Conservation (phyloP, 2,113 vertebrate genomes). For the Vulpes ferrilata region DNA sequence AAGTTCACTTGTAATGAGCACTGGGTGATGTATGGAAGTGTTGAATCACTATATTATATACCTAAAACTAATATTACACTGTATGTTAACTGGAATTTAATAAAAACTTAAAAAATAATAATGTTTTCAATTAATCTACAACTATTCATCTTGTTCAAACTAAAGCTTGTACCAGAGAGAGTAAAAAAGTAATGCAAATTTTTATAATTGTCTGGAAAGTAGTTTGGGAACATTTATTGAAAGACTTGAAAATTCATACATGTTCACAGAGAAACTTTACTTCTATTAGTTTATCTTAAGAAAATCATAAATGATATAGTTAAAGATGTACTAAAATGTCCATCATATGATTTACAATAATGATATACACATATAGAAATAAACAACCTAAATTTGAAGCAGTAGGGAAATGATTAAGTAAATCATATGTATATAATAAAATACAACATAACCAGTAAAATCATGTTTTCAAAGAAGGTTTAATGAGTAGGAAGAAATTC, state of each 20-base stretch:
- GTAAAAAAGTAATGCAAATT: neutral
- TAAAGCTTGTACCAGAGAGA: neutral
- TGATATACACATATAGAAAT: neutral
- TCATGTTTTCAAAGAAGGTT: constrained; percentile 24
- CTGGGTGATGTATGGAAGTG: neutral
- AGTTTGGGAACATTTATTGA: constrained; percentile 14
- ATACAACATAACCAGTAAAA: constrained; percentile 9
- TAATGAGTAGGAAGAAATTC: constrained; percentile 17
- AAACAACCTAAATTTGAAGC: neutral
- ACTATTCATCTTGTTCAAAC: neutral
- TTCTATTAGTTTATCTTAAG: constrained; percentile 57
- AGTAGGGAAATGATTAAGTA: constrained; percentile 34
- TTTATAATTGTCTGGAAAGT: neutral
- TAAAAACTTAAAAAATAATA: neutral
- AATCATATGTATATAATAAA: constrained; percentile 25
- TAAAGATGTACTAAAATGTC: constrained; percentile 10
- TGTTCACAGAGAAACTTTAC: constrained; percentile 5
- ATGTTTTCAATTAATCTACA: constrained; percentile 26
- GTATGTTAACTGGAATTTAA: neutral
- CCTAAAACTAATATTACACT: neutral
- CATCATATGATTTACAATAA: constrained; percentile 30
- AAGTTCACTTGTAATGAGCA: neutral
- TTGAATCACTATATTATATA: neutral
- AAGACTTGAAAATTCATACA: constrained; percentile 25
- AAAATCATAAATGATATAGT: constrained; percentile 23